Conservation (phyloP, 2,888 invertebrate species). For the Elmis aenea region DNA sequence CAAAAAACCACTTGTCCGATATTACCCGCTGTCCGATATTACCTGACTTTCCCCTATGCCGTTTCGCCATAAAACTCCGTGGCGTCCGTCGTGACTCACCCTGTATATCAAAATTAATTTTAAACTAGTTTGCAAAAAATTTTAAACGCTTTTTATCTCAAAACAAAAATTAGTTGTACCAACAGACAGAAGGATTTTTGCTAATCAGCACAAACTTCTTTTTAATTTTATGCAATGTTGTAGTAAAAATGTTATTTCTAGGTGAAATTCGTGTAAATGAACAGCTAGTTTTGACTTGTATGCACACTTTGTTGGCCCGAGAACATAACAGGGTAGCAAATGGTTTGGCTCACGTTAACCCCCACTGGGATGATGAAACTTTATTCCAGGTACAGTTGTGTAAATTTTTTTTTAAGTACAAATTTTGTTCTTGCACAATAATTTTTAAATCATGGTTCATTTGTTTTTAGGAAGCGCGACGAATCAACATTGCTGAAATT, state of each 20-base stretch:
- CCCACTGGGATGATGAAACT: conserved; percentile 92
- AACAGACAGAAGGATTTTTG: too few species aligned
- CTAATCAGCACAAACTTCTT: too few species aligned
- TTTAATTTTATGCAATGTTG: too few species aligned
- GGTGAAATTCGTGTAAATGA: conserved; percentile 91
- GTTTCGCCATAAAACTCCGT: too few species aligned
- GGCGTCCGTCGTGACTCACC: too few species aligned
- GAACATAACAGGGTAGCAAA: conserved; percentile 86
- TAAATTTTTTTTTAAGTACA: background rate
- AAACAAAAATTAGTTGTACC: too few species aligned
- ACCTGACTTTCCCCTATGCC: too few species aligned
- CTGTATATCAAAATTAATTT: too few species aligned
- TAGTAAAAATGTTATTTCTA: conserved; percentile 40
- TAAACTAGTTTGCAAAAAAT: too few species aligned
- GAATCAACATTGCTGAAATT: conserved; percentile 80
- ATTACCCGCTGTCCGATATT: too few species aligned
- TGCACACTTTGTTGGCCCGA: conserved; percentile 87
- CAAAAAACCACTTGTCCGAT: too few species aligned
- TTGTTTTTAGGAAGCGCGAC: conserved; percentile 60
- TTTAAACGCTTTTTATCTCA: too few species aligned
- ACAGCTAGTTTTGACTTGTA: conserved; percentile 81
- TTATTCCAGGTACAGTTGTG: conserved; percentile 61
- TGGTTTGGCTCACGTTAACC: conserved; percentile 72
- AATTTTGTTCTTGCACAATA: background rate
- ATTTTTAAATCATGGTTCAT: background rate